Conservation (phyloP, 2,797 vertebrate species). For the Coracias cyanogaster region DNA sequence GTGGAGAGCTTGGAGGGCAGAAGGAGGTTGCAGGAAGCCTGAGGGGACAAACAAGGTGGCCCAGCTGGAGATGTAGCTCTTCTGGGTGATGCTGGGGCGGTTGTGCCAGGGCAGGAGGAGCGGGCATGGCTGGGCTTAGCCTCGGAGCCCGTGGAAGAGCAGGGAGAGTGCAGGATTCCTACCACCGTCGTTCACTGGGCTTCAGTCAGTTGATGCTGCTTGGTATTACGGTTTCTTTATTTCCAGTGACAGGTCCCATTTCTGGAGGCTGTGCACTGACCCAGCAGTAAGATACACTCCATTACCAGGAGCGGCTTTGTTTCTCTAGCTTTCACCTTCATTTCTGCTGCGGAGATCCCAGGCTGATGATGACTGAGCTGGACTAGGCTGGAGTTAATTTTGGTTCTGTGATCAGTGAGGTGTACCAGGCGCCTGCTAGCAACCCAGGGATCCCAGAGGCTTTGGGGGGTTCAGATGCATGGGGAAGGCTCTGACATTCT, state of each 20-base stretch:
- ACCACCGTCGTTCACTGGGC: fast-evolving
- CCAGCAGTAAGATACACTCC: not conserved
- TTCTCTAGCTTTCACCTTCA: not conserved
- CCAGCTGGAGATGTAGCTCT: not conserved
- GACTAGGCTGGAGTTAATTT: not conserved
- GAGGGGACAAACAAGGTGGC: not conserved
- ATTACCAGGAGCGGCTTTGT: not conserved
- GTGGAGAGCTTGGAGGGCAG: not conserved
- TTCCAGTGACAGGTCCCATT: not conserved
- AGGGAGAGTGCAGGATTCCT: not conserved
- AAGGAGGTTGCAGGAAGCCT: not conserved
- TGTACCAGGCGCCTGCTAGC: not conserved
- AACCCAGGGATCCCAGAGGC: not conserved
- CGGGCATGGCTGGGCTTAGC: not conserved
- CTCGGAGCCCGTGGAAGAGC: not conserved
- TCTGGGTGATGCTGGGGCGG: not conserved
- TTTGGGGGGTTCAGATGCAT: not conserved
- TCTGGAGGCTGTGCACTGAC: not conserved
- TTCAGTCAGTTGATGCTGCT: not conserved
- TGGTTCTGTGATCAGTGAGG: not conserved
- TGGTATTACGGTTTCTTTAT: not conserved
- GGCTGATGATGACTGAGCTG: not conserved
- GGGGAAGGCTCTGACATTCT: not conserved
- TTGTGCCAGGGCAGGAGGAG: fast-evolving
- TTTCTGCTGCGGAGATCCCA: not conserved